Evolutionary conservation across 1,140 invertebrate genomes (phyloP), one percentile per base, ranked within the genome.

Genomic region (Neodiprion virginianus): DNA sequence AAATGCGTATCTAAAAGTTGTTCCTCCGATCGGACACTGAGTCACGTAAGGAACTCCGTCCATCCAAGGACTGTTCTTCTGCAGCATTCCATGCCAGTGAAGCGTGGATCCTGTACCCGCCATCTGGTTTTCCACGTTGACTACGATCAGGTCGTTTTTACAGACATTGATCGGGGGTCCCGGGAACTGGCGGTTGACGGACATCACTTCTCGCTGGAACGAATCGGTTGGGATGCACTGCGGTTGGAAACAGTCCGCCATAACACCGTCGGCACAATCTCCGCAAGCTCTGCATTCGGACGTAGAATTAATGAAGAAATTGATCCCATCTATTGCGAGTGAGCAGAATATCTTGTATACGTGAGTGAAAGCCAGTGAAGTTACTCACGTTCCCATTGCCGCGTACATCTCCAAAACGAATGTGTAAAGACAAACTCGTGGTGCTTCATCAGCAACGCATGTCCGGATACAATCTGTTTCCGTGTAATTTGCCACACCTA

Each of bases 1-100:
- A 74, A 88, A 89, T 21, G 79, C 80, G 79, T 93, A 92, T 8
- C 88, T 87, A 74, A 93, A 93, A 3, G 87, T 87, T 66, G 89
- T 88, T 0, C 85, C 87, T 28, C 81, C 81, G n/a, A 93, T 91
- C 0, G 92, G 92, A 79, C 92, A 93, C 78, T 95, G 94, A 0
- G 93, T 94, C 5, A 95, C 86, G 85, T 92, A 92, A 0, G 93
- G 92, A 14, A 95, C 92, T 0, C 92, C 92, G 80, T 93, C 92
- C 91, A 92, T 92, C 78, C 88, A 88, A 0, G 88, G 89, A 0
- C 88, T 89, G 12, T 79, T 78, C 0, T 79, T 77, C 75, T 90
- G 89, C 49, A 89, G 88, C 40, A 89, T 85, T 2, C 90, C 90
- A 74, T 91, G 90, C 90, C 89, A 91, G 74, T 91, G 90, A 1